Conservation (phyloP, 2,888 invertebrate species). For the Sinopyrophorus schimmeli region DNA sequence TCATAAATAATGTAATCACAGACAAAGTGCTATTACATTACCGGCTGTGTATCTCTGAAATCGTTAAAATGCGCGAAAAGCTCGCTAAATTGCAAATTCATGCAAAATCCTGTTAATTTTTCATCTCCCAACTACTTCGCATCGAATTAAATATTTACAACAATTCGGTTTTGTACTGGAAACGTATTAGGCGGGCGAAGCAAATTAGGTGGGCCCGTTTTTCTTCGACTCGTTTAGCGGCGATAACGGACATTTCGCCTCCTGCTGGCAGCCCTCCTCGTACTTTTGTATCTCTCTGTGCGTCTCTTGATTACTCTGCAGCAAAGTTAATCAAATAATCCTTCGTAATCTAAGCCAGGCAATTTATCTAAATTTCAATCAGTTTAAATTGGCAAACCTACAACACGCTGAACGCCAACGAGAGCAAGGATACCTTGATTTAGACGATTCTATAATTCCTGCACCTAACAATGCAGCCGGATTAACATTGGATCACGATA, state of each 20-base stretch:
- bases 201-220: too few relatives aligned
- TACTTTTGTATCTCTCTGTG: neutral
- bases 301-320: constrained; percentile 18
- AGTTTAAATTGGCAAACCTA: constrained; percentile 41
- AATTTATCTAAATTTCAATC: constrained; percentile 46
- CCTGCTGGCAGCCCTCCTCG: constrained; percentile 7
- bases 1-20: constrained; percentile 53
- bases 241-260: constrained; percentile 3
- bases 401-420: constrained; percentile 24
- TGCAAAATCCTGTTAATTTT: constrained; percentile 40
- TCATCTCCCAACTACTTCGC: constrained; percentile 38
- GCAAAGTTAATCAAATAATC: constrained; percentile 35
- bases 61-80: constrained; percentile 35
- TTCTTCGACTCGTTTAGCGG: too few relatives aligned
- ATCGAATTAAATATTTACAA: constrained; percentile 31
- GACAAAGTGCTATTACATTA: constrained; percentile 51
- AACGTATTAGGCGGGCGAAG: constrained; percentile 2
- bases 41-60: constrained; percentile 36
- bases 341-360: constrained; percentile 38
- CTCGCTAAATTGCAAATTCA: constrained; percentile 37
- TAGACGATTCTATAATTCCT: constrained; percentile 44
- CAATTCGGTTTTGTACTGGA: constrained; percentile 18
- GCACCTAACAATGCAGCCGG: constrained; percentile 44
- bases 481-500: constrained; percentile 45
- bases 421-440: constrained; percentile 24